phyloP scores from a whole-genome alignment of 1,140 invertebrate species.

The Trissolcus basalis region DNA sequence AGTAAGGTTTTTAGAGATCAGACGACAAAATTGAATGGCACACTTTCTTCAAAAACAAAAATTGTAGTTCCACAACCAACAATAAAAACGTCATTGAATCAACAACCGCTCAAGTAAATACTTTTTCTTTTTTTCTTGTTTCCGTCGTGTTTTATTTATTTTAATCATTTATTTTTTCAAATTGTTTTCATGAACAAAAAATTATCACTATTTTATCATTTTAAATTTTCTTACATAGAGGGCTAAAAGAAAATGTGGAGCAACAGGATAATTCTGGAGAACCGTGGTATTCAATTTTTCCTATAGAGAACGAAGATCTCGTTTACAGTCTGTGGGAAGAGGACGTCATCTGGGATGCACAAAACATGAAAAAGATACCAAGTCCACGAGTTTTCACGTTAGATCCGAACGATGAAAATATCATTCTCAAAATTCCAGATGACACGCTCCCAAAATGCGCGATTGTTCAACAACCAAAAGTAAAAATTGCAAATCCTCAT shows the following conservation, averaged over 20 bases:
- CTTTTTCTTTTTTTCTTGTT: too few species aligned
- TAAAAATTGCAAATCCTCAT: conserved; percentile 89
- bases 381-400: conserved; percentile 96
- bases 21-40: too few species aligned
- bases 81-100: too few species aligned
- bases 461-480: conserved; percentile 73
- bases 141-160: too few species aligned
- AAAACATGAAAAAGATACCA: conserved; percentile 90
- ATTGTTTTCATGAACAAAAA: not conserved
- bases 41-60: too few species aligned
- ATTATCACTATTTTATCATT: conserved; percentile 6
- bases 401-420: conserved; percentile 99
- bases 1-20: too few species aligned
- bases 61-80: too few species aligned
- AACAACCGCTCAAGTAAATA: too few species aligned
- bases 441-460: conserved; percentile 92
- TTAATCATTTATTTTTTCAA: too few species aligned
- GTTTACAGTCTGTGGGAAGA: conserved; percentile 98
- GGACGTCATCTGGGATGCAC: conserved; percentile 97
- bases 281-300: conserved; percentile 98
- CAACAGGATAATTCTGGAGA: conserved; percentile 82
- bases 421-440: conserved; percentile 94
- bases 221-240: conserved; percentile 10
- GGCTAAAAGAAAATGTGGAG: conserved; percentile 63
- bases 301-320: conserved; percentile 97